A percentile compares a stretch with the other conserved stretches of the same genome.
Conservation (phyloP, 2,113 vertebrate species). For the Dipodomys spectabilis region DNA sequence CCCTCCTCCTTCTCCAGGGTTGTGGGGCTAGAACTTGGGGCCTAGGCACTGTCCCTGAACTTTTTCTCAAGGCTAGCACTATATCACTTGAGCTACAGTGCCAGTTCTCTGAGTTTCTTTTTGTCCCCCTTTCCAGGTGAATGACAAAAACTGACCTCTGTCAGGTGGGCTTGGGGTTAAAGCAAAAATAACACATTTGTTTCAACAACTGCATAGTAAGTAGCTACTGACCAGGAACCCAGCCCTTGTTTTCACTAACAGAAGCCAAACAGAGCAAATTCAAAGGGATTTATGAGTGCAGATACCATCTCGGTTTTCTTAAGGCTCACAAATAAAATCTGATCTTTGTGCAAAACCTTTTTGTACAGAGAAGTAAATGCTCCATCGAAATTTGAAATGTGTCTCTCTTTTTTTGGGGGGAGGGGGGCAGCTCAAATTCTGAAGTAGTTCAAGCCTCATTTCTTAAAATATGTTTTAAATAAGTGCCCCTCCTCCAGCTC, state of each 20-base stretch:
- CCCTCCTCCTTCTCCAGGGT: too few species aligned
- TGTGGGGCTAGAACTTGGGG: too few species aligned
- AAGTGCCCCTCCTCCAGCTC: background rate
- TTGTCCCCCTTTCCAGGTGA: constrained; percentile 62
- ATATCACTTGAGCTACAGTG: too few species aligned
- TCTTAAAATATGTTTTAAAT: constrained; percentile 21
- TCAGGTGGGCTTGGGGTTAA: constrained; percentile 38
- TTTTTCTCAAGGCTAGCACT: too few species aligned
- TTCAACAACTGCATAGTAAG: constrained; percentile 57
- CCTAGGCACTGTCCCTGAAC: too few species aligned
- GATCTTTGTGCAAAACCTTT: constrained; percentile 57
- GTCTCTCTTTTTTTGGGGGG: background rate
- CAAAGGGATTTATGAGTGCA: constrained; percentile 52
- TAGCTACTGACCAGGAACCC: constrained; percentile 43
- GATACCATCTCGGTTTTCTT: constrained; percentile 69
- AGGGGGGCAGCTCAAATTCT: background rate
- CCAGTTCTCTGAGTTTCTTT: background rate
- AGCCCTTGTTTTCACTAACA: constrained; percentile 55
- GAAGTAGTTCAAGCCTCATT: background rate
- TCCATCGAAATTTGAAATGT: constrained; percentile 38
- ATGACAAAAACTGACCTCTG: constrained; percentile 6
- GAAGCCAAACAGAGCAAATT: constrained; percentile 53
- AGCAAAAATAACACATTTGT: constrained; percentile 59
- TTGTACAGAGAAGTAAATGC: constrained; percentile 42
- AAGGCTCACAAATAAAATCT: constrained; percentile 63